Evolutionary conservation across 1,140 invertebrate species (phyloP), one percentile per base, ranked within the genome.

Genomic region (Bombus waltoni): DNA sequence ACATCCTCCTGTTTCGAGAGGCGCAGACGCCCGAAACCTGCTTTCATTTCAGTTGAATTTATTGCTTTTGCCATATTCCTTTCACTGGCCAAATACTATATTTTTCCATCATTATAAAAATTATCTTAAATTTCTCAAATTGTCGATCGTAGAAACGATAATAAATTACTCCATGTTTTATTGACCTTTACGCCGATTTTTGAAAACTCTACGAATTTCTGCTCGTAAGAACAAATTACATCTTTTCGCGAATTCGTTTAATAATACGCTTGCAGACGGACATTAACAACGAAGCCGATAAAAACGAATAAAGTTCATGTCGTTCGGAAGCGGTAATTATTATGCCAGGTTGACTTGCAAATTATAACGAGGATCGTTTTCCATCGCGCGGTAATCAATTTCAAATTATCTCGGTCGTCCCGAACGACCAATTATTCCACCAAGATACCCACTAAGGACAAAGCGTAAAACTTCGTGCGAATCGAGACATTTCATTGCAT

Each of bases 351-450:
- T 53, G 18, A 62, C 42, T 81, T 35, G 35, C 10, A 35, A 73
- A 59, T 40, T 81, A 40, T 73, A 73, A 72, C 32, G 70, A 81
- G 22, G 5, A 73, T 59, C 70, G 38, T n/a, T 81, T 59, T 35
- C 44, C 79, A 81, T 59, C 38, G n/a, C 28, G n/a, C 8, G n/a
- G 68, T 72, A 57, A 81, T 81, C 68, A 72, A 81, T 81, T 81
- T 81, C 35, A 59, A 73, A 81, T 81, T 81, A 73, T 44, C 79
- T 44, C 79, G 47, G 35, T 8, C 35, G 18, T 42, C 68, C 25
- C 3, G 3, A 62, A 13, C 25, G n/a, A 81, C 2, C 79, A 59
- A 81, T 81, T 81, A 81, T 38, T 22, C n/a, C 15, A 44, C 15
- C 5, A 62, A 42, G 38, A 28, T 62, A 73, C 22, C 18, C 32